Percentiles rank a stretch among this genome's conserved stretches.
These are phyloP conservation scores for Drosophila simulans DNA, from an alignment of 1,140 invertebrate genomes.

Conservation along the genomic window DNA sequence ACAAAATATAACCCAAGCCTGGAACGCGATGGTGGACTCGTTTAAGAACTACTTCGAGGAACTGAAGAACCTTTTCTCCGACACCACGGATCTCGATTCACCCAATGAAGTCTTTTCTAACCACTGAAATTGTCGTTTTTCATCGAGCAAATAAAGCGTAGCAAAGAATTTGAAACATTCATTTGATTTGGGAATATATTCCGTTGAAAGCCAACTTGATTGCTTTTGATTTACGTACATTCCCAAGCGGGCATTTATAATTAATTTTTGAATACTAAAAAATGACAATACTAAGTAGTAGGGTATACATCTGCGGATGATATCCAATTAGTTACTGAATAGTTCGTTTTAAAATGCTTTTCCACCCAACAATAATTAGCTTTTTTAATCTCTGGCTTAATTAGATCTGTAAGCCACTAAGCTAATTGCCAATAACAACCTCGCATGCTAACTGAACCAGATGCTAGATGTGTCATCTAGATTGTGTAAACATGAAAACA, in stretches of 20 bases:
- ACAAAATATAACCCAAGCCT: slow-evolving; percentile 53
- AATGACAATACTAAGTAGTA: no score
- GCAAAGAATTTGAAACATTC: no score
- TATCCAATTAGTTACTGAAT: no score
- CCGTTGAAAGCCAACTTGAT: no score
- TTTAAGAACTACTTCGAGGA: slow-evolving; percentile 58
- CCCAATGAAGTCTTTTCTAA: slow-evolving; percentile 16
- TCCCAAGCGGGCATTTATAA: no score
- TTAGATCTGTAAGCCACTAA: background rate
- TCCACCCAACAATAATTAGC: background rate
- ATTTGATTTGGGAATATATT: no score
- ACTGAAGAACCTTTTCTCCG: slow-evolving; percentile 41
- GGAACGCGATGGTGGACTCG: slow-evolving; percentile 65
- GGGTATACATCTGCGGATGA: no score
- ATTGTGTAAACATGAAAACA: background rate
- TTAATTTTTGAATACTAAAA: no score
- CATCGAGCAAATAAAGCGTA: background rate
- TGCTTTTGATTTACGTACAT: no score
- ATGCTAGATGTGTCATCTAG: background rate
- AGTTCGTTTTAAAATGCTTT: no score
- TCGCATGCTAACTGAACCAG: background rate
- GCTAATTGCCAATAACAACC: background rate
- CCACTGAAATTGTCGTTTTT: background rate
- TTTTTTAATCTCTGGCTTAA: background rate
- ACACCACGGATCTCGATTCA: slow-evolving; percentile 9